Evolutionary conservation across 2,888 invertebrate species (phyloP).

Genomic region (Tanytarsus gracilentus): DNA sequence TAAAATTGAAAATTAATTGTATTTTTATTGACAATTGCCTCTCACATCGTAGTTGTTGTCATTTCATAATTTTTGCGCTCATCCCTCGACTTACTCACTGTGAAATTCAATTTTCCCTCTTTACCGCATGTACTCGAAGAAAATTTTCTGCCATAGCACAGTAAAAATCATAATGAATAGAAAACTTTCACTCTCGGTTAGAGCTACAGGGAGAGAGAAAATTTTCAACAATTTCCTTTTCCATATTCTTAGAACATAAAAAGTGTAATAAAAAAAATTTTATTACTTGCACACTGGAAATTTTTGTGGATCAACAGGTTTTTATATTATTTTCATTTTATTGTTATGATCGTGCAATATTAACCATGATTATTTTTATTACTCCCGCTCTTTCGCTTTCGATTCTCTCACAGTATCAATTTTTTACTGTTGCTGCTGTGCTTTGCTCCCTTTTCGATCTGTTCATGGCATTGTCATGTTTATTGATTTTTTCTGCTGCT

Average conservation of each 20-base stretch:
- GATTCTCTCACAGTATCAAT: neutral
- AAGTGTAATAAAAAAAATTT: constrained; percentile 16
- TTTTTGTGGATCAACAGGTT: constrained; percentile 23
- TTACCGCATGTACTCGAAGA: neutral
- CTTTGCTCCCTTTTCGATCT: neutral
- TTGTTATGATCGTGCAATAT: constrained; percentile 28
- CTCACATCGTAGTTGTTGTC: neutral
- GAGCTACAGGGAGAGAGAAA: neutral
- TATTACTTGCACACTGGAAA: constrained; percentile 15
- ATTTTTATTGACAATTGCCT: neutral
- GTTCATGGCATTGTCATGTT: neutral
- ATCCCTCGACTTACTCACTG: constrained; percentile 5
- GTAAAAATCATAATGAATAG: neutral
- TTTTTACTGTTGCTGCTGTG: too few species aligned
- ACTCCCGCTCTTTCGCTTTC: neutral
- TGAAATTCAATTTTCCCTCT: constrained; percentile 14
- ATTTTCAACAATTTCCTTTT: constrained; percentile 12
- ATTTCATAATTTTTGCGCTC: neutral
- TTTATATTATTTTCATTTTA: constrained; percentile 26
- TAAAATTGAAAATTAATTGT: constrained; percentile 12
- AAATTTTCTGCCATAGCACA: neutral
- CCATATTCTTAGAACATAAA: constrained; percentile 13
- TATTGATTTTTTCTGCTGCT: neutral
- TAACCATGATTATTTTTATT: constrained; percentile 27
- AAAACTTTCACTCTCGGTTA: constrained; percentile 17